Percentiles rank a stretch among this genome's conserved stretches.
Evolutionary conservation across 2,113 vertebrate species (phyloP).

Genomic region (Hippolais icterina): DNA sequence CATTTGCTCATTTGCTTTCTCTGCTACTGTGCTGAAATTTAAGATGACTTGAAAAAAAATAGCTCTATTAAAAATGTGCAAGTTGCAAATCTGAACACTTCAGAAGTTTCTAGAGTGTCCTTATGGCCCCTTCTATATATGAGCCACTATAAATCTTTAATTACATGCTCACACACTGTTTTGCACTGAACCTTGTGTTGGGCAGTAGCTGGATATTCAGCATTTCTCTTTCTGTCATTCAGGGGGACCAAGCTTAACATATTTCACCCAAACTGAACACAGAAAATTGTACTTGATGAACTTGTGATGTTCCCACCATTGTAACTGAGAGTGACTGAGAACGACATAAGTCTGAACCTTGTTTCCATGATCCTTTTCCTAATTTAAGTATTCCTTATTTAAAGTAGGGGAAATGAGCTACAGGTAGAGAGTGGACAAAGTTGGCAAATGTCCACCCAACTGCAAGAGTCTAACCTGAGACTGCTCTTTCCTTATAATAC

Average conservation of each 20-base stretch:
- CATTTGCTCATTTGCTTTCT: slow-evolving; percentile 58
- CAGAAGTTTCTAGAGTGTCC: neutral
- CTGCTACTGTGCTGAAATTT: slow-evolving; percentile 10
- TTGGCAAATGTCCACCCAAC: neutral
- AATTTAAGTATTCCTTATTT: neutral
- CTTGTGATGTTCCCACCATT: neutral
- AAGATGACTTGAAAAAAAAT: neutral
- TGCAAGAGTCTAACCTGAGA: neutral
- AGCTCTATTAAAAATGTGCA: neutral
- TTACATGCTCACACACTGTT: neutral
- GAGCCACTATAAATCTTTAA: neutral
- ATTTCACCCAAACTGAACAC: neutral
- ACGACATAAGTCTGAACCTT: neutral
- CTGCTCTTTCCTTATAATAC: neutral
- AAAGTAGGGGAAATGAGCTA: neutral
- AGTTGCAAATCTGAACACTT: neutral
- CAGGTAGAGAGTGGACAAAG: neutral
- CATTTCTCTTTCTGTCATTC: neutral
- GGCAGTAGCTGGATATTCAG: neutral
- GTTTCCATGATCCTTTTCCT: neutral
- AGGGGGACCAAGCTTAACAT: neutral
- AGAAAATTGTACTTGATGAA: neutral
- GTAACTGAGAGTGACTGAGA: neutral
- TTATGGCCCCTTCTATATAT: neutral
- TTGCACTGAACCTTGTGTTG: neutral